Evolutionary conservation across 2,888 invertebrate species (phyloP).

Genomic region (Melinopterus prodromus): DNA sequence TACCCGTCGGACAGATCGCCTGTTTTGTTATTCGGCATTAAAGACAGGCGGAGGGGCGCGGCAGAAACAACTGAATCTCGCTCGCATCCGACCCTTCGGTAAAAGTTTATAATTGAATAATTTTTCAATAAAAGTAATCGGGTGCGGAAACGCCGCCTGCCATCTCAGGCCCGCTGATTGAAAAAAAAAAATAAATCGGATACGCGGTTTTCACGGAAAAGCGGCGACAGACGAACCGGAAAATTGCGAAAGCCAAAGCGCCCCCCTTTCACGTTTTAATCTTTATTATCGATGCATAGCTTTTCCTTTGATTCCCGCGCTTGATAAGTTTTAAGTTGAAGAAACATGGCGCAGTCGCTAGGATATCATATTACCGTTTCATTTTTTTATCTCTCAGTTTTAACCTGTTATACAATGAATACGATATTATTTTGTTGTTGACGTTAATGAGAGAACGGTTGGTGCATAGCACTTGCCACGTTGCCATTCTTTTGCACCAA

Average conservation of each 20-base stretch:
- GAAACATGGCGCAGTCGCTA: background rate
- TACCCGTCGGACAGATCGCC: background rate
- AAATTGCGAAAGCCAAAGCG: constrained; percentile 56
- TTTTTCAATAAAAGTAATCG: constrained; percentile 28
- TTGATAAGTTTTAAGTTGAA: background rate
- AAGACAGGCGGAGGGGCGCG: background rate
- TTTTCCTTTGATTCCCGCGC: constrained; percentile 25
- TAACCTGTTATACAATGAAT: no score
- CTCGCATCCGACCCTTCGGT: constrained; percentile 21
- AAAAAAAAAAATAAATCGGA: constrained; percentile 23
- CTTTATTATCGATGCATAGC: constrained; percentile 57
- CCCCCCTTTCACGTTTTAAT: constrained; percentile 53
- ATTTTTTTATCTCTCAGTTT: no score
- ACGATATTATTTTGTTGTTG: no score
- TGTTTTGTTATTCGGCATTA: background rate
- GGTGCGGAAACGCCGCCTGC: background rate
- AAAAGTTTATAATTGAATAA: constrained; percentile 30
- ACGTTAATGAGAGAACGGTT: no score
- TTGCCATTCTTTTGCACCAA: no score
- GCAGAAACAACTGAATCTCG: background rate
- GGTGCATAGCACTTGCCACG: no score
- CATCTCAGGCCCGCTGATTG: constrained; percentile 24
- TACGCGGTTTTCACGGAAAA: constrained; percentile 6
- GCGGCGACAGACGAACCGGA: background rate
- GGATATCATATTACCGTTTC: no score